phyloP scores from a whole-genome alignment of 2,888 invertebrate species.

The Dichetophora obliterata region DNA sequence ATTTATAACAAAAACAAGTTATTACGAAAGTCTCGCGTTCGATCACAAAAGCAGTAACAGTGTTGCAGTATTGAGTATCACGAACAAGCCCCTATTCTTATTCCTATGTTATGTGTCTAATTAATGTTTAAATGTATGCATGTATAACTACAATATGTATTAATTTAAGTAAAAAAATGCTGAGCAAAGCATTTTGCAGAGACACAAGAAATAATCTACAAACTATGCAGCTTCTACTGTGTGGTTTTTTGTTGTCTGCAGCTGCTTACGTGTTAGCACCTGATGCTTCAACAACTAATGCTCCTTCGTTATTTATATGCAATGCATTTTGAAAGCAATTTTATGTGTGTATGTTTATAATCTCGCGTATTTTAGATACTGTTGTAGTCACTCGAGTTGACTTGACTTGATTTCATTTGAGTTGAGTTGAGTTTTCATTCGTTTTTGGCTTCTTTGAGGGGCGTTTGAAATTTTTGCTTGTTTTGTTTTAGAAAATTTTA shows the following conservation, averaged over 20 bases:
- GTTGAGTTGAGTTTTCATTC: background rate
- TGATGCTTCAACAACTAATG: background rate
- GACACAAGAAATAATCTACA: background rate
- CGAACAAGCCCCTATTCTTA: too few relatives aligned
- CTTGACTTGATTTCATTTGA: background rate
- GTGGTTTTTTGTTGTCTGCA: background rate
- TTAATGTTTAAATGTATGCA: background rate
- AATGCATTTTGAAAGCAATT: slow-evolving; percentile 14
- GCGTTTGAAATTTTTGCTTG: too few relatives aligned
- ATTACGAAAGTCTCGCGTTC: too few relatives aligned
- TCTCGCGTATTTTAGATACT: slow-evolving; percentile 20
- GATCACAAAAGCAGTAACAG: too few relatives aligned
- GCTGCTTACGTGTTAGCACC: background rate
- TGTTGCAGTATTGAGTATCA: too few relatives aligned
- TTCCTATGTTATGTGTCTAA: background rate
- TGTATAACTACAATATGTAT: background rate
- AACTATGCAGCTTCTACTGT: slow-evolving; percentile 7
- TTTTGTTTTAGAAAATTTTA: too few relatives aligned
- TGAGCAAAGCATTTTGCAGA: slow-evolving; percentile 4
- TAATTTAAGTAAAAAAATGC: slow-evolving; percentile 18
- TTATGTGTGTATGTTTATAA: background rate
- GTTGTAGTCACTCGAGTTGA: background rate
- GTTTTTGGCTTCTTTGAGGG: background rate
- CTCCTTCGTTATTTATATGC: background rate
- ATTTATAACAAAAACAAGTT: too few relatives aligned